phyloP scores from a whole-genome alignment of 1,140 invertebrate species.

The Penaeus japonicus region DNA sequence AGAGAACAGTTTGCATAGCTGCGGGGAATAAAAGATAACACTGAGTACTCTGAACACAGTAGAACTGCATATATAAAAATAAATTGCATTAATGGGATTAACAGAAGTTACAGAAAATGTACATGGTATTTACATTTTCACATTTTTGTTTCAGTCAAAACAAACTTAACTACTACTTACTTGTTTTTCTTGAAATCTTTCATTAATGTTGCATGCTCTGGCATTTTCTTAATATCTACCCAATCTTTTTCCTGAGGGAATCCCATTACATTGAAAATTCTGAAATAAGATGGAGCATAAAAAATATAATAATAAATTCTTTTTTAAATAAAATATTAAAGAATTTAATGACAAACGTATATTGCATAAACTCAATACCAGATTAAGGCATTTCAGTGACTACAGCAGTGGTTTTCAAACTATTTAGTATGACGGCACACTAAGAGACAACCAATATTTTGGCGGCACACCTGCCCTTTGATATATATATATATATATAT shows the following conservation, averaged over 20 bases:
- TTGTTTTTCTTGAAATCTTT: conserved; percentile 98
- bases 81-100: too few species aligned
- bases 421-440: too few species aligned
- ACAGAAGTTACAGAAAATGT: too few species aligned
- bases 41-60: conserved; percentile 3
- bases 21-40: conserved; percentile 63
- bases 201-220: conserved; percentile 93
- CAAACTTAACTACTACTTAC: conserved; percentile 69
- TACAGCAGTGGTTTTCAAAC: too few species aligned
- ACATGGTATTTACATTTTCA: not conserved
- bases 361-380: too few species aligned
- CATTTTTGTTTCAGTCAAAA: conserved; percentile 14
- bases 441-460: too few species aligned
- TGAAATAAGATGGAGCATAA: not conserved
- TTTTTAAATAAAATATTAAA: too few species aligned
- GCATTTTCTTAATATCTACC: conserved; percentile 99
- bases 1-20: conserved; percentile 96
- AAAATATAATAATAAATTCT: not conserved
- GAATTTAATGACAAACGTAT: too few species aligned
- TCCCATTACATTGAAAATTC: conserved; percentile 99
- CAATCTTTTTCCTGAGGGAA: conserved; percentile 99
- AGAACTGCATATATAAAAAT: too few species aligned
- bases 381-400: too few species aligned
- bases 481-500: too few species aligned
- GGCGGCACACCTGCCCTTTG: too few species aligned